Percentiles rank a stretch among this genome's conserved stretches.
These are phyloP conservation scores for Leptinotarsa defecta DNA, from an alignment of 1,140 invertebrate species.

Conservation along the genomic window DNA sequence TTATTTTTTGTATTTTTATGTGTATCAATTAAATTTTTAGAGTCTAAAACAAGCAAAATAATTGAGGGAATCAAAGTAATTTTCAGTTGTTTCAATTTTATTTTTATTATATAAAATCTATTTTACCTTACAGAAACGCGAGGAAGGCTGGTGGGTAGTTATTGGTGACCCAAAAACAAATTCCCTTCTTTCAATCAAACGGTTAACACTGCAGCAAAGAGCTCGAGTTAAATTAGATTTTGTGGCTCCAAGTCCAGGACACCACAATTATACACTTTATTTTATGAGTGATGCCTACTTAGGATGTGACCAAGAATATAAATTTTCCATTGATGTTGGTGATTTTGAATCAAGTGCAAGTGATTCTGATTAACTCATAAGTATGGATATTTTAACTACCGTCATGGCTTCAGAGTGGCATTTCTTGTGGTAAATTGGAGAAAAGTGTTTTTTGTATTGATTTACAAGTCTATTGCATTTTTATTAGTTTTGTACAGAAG, in stretches of 20 bases:
- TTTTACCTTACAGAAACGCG: slow-evolving; percentile 77
- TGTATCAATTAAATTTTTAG: too few species aligned
- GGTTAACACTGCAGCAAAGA: slow-evolving; percentile 90
- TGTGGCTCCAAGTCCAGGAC: slow-evolving; percentile 83
- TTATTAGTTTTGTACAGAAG: too few species aligned
- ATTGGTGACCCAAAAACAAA: slow-evolving; percentile 96
- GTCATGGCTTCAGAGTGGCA: too few species aligned
- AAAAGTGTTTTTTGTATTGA: too few species aligned
- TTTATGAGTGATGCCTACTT: slow-evolving; percentile 99
- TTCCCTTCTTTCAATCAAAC: slow-evolving; percentile 94
- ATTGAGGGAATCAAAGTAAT: too few species aligned
- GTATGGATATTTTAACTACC: too few species aligned
- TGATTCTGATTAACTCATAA: slow-evolving; percentile 56
- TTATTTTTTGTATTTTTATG: too few species aligned
- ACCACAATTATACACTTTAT: slow-evolving; percentile 92
- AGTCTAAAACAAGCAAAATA: too few species aligned
- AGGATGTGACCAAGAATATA: slow-evolving; percentile 96
- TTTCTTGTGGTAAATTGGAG: too few species aligned
- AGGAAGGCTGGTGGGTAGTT: slow-evolving; percentile 99
- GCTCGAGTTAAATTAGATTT: slow-evolving; percentile 95
- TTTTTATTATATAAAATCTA: too few species aligned
- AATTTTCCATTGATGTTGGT: slow-evolving; percentile 75
- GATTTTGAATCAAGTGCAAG: slow-evolving; percentile 66
- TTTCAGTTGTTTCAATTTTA: too few species aligned
- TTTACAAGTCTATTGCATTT: too few species aligned